Percentiles rank a stretch among this genome's conserved stretches.
phyloP scores from a whole-genome alignment of 1,140 invertebrate species.

The Trissolcus basalis region DNA sequence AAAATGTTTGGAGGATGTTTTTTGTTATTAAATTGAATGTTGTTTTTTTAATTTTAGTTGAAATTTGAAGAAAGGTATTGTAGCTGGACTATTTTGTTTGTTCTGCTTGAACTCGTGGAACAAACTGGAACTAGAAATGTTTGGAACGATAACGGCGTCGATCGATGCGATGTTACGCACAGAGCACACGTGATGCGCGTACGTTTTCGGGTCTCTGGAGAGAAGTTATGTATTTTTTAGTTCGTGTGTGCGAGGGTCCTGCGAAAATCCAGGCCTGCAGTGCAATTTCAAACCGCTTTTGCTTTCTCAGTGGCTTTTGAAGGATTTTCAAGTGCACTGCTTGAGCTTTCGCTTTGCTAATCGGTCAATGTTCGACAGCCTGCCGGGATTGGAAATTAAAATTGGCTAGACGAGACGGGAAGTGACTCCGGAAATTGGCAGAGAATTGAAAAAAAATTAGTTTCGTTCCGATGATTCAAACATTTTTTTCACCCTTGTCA shows the following conservation, averaged over 20 bases:
- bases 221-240: conserved; percentile 57
- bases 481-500: neutral
- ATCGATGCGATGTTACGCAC: conserved; percentile 72
- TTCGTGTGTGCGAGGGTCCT: conserved; percentile 16
- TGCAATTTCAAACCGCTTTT: conserved; percentile 19
- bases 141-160: conserved; percentile 57
- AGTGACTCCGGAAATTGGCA: conserved; percentile 6
- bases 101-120: conserved; percentile 27
- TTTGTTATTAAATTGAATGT: too few species aligned
- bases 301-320: conserved; percentile 6
- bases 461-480: conserved; percentile 1
- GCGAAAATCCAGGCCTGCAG: conserved; percentile 22
- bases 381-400: conserved; percentile 23
- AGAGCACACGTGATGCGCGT: conserved; percentile 63
- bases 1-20: too few species aligned
- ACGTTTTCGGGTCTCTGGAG: conserved; percentile 35
- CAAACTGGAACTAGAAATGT: conserved; percentile 54
- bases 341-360: conserved; percentile 2
- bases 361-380: neutral
- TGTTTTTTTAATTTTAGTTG: neutral
- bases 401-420: conserved; percentile 11
- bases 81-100: too few species aligned
- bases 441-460: conserved; percentile 16
- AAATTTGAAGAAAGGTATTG: neutral
- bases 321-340: conserved; percentile 16